A percentile compares a stretch with the other conserved stretches of the same genome.
phyloP scores from a whole-genome alignment of 2,797 vertebrate species.

The Cossypha heuglini region DNA sequence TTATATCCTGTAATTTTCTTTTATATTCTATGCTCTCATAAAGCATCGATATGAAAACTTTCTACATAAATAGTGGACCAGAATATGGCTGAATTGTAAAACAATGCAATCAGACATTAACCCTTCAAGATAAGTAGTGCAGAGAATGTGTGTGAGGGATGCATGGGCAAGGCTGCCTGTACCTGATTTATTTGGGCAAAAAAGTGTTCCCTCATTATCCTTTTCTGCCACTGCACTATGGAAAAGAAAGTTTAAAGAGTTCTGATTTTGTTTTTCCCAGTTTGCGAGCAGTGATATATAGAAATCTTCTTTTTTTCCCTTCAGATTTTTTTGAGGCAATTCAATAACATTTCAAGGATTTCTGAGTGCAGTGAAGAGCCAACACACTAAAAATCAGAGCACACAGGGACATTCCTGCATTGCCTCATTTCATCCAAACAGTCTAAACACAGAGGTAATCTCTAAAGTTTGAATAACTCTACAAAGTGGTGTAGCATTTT shows the following conservation, averaged over 20 bases:
- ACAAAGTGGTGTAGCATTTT: background rate
- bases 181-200: background rate
- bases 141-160: background rate
- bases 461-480: background rate
- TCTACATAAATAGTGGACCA: background rate
- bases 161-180: background rate
- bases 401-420: accelerated
- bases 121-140: background rate
- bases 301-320: background rate
- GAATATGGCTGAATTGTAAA: background rate
- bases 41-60: background rate
- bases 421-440: background rate
- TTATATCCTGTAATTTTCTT: background rate
- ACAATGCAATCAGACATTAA: background rate
- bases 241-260: background rate
- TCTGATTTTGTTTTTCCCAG: background rate
- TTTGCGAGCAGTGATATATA: background rate
- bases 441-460: background rate
- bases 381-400: background rate
- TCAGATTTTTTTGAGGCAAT: background rate
- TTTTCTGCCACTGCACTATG: background rate
- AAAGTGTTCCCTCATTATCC: background rate
- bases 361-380: background rate
- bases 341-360: background rate
- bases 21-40: background rate